Base-by-base conservation (phyloP, 2,888 invertebrate genomes). In the Nomada goodeniana region DNA sequence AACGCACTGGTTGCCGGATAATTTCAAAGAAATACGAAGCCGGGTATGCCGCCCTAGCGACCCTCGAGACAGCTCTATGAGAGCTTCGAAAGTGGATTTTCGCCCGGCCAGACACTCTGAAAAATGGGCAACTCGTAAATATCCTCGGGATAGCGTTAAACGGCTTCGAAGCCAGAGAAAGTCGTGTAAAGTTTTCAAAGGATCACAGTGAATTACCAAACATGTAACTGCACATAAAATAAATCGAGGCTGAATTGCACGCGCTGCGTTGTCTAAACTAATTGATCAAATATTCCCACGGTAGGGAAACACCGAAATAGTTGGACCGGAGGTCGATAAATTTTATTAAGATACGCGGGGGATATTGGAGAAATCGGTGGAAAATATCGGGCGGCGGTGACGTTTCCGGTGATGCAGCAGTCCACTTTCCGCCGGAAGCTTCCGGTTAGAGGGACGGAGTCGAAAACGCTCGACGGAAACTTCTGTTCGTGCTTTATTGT, bases 1-100 rank as follows among this genome's bases (percentile, higher is more conserved):
- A 86, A 78, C 64, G 61, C 81, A 55, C 53, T 64, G 80, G 74
- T 78, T 77, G 78, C 80, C 67, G 80, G 69, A 83, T 84, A 88
- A 90, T 90, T 88, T 88, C 74, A 80, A 77, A 76, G 85, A 90
- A 86, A 87, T 88, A 89, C 85, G 82, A 59, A 79, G 72, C 73
- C 76, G 44, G 74, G 61, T 52, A 68, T 5, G 47, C 20, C 72
- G 73, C 73, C 81, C 80, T 82, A 68, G 61, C 59, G 44, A 72
- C n/a, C 53, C 77, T 82, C 73, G 65, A 77, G 76, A 63, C 68
- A 29, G 42, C 13, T 59, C 63, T 20, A 44, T 36, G 36, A 77
- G 52, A 18, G 69, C 15, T 67, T 36, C 20, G 68, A 67, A 78
- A 84, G 72, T 75, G 80, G 77, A 82, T 82, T 82, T 82, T 75